phyloP scores from a whole-genome alignment of 2,113 vertebrate genomes.

The Chiloscyllium plagiosum region DNA sequence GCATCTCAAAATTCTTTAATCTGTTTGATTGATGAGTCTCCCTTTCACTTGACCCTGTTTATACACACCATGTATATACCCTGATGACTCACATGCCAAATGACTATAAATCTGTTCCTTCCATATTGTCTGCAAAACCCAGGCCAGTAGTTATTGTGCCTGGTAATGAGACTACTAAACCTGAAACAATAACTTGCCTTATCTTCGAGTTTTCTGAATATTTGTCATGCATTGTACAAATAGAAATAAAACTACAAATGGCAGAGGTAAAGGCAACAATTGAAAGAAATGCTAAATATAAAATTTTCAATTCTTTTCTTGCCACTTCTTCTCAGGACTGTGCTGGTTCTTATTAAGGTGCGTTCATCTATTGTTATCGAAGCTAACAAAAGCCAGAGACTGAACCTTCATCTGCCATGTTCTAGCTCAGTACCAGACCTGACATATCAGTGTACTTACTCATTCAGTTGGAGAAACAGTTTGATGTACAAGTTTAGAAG shows the following conservation, averaged over 20 bases:
- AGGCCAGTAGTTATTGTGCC: neutral
- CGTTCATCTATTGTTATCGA: neutral
- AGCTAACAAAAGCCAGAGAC: neutral
- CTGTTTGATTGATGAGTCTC: neutral
- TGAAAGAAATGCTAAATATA: neutral
- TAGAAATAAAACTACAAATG: neutral
- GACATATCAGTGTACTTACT: neutral
- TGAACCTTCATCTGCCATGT: neutral
- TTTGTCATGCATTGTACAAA: neutral
- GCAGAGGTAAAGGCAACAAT: neutral
- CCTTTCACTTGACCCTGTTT: neutral
- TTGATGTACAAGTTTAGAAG: neutral
- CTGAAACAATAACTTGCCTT: neutral
- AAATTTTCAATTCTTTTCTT: neutral
- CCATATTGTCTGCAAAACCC: neutral
- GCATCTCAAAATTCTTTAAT: neutral
- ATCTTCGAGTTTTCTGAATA: neutral
- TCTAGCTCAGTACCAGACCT: neutral
- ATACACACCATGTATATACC: neutral
- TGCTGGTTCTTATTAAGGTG: neutral
- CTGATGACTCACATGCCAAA: neutral
- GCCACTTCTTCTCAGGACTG: neutral
- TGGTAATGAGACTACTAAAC: neutral
- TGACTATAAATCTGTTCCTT: neutral
- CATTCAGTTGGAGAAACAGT: neutral